Evolutionary conservation across 2,113 vertebrate species (phyloP).

Genomic region (Notothenia rossii): DNA sequence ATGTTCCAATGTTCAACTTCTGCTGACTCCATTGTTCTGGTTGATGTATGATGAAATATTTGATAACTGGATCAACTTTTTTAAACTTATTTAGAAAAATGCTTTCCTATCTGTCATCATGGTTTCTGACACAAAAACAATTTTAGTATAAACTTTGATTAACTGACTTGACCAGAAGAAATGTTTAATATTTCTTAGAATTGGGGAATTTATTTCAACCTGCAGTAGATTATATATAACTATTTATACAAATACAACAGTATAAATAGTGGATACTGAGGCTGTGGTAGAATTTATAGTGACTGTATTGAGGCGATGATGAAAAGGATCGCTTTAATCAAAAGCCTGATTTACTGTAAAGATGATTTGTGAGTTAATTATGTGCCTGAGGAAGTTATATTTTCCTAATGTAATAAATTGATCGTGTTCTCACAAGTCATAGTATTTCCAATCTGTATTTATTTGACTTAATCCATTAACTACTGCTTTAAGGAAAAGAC

Average conservation of each 20-base stretch:
- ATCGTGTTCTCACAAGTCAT: constrained; percentile 5
- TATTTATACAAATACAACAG: background rate
- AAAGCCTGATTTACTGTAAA: constrained; percentile 23
- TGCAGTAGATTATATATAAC: background rate
- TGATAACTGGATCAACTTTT: background rate
- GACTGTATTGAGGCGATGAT: background rate
- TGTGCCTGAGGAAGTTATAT: constrained; percentile 55
- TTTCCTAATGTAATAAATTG: constrained; percentile 9
- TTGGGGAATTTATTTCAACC: background rate
- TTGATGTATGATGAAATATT: background rate
- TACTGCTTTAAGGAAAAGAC: background rate
- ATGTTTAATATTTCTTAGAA: background rate
- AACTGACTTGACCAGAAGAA: background rate
- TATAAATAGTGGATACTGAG: background rate
- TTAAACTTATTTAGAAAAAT: background rate
- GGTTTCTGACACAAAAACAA: too few relatives aligned
- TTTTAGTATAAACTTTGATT: too few relatives aligned
- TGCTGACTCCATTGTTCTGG: background rate
- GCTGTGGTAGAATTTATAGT: background rate
- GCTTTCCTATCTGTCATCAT: too few relatives aligned
- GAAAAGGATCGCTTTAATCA: background rate
- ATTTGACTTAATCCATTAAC: background rate
- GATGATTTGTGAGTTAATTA: constrained; percentile 10
- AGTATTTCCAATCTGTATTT: constrained; percentile 4
- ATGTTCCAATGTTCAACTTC: background rate